Conservation (phyloP, 2,113 vertebrate species). For the Halcyon malimbica region DNA sequence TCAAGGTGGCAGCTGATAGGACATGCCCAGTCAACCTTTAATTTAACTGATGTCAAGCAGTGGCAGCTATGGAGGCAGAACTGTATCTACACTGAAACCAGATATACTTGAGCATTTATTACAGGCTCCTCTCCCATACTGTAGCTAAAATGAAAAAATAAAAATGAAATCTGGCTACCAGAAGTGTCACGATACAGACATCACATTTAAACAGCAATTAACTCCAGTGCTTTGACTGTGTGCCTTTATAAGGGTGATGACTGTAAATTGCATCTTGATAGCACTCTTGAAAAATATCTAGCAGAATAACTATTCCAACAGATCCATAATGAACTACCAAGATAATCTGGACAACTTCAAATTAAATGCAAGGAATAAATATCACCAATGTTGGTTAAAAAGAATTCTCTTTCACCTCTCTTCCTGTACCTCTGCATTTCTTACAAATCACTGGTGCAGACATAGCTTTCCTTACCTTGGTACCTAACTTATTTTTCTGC, state of each 20-base stretch:
- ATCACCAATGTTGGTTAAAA: neutral
- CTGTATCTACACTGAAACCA: constrained; percentile 11
- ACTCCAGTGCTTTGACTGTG: neutral
- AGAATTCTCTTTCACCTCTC: neutral
- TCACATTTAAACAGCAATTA: constrained; percentile 29
- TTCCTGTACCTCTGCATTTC: neutral
- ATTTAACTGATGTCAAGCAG: constrained; percentile 30
- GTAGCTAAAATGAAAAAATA: constrained; percentile 17
- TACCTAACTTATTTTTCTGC: neutral
- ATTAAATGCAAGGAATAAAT: constrained; percentile 50
- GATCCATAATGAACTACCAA: constrained; percentile 52
- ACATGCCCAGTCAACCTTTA: constrained; percentile 32
- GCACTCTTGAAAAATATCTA: neutral
- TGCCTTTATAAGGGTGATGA: neutral
- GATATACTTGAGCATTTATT: neutral
- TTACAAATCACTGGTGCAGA: neutral
- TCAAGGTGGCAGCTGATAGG: constrained; percentile 12
- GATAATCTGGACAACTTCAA: constrained; percentile 21
- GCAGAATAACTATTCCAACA: neutral
- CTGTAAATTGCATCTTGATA: neutral
- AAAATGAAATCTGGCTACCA: constrained; percentile 14
- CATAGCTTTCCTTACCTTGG: neutral
- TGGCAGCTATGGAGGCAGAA: constrained; percentile 22
- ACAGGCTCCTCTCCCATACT: neutral
- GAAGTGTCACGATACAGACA: constrained; percentile 10